Evolutionary conservation across 2,888 invertebrate species (phyloP).

Genomic region (Drosophila melanosoma): DNA sequence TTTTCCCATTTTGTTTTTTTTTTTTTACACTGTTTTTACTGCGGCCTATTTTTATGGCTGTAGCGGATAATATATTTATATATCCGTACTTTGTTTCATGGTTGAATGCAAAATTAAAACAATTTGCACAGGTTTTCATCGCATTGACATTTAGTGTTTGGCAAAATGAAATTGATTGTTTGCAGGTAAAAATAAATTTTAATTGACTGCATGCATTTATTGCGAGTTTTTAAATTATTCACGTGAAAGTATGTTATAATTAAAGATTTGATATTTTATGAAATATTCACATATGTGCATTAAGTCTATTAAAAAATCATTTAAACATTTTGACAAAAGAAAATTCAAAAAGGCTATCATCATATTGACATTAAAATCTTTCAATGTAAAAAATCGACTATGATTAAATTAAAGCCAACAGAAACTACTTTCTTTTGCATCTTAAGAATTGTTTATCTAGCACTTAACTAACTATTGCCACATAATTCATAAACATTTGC

Average conservation of each 20-base stretch:
- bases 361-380: neutral
- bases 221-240: neutral
- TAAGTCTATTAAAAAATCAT: neutral
- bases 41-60: conserved; percentile 9
- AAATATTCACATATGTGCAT: neutral
- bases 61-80: conserved; percentile 26
- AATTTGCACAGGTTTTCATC: conserved; percentile 24
- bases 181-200: neutral
- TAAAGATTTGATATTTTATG: neutral
- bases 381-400: neutral
- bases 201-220: neutral
- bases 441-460: neutral
- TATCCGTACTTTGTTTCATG: conserved; percentile 24
- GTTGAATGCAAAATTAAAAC: conserved; percentile 16
- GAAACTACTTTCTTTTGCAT: neutral
- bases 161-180: conserved; percentile 15
- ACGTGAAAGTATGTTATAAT: neutral
- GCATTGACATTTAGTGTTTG: conserved; percentile 9
- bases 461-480: conserved; percentile 5
- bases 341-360: neutral
- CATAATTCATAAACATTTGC: conserved; percentile 52
- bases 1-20: neutral
- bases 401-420: neutral
- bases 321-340: too few relatives aligned
- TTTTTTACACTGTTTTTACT: conserved; percentile 12